Evolutionary conservation across 2,797 vertebrate species (phyloP).

Genomic region (Sparidentex hasta): DNA sequence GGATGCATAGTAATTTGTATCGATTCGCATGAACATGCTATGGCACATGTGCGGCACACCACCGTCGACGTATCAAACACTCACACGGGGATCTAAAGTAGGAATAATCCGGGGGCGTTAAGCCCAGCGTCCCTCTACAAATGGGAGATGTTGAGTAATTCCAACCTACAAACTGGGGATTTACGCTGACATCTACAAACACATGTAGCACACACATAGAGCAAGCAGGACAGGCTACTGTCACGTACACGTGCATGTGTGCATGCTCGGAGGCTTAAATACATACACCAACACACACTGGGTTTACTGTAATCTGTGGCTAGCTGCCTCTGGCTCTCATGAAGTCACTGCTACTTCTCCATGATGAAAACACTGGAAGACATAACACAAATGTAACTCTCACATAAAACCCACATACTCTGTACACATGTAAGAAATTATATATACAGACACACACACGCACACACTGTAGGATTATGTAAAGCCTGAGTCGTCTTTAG

Average conservation of each 20-base stretch:
- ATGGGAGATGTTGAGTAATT: conserved; percentile 71
- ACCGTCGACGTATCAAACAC: conserved; percentile 46
- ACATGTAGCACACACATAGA: conserved; percentile 56
- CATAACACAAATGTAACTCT: conserved; percentile 20
- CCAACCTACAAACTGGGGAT: conserved; percentile 74
- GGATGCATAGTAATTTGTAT: conserved; percentile 28
- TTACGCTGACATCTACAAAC: conserved; percentile 62
- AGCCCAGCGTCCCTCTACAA: conserved; percentile 65
- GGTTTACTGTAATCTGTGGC: conserved; percentile 75
- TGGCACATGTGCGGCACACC: conserved; percentile 16
- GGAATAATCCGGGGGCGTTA: conserved; percentile 74
- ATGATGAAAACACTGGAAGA: conserved; percentile 56
- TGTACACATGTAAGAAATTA: not conserved
- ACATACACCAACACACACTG: conserved; percentile 27
- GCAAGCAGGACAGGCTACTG: conserved; percentile 21
- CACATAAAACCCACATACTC: conserved; percentile 19
- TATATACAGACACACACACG: no score
- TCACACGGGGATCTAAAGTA: conserved; percentile 52
- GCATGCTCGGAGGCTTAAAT: conserved; percentile 48
- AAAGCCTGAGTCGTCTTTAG: conserved; percentile 6
- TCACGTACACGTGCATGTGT: conserved; percentile 44
- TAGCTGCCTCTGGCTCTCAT: conserved; percentile 66
- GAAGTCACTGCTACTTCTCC: conserved; percentile 56
- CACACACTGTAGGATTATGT: not conserved
- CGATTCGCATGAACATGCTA: conserved; percentile 16